Conservation (phyloP, 2,797 vertebrate genomes). For the Geotrypetes seraphini region DNA sequence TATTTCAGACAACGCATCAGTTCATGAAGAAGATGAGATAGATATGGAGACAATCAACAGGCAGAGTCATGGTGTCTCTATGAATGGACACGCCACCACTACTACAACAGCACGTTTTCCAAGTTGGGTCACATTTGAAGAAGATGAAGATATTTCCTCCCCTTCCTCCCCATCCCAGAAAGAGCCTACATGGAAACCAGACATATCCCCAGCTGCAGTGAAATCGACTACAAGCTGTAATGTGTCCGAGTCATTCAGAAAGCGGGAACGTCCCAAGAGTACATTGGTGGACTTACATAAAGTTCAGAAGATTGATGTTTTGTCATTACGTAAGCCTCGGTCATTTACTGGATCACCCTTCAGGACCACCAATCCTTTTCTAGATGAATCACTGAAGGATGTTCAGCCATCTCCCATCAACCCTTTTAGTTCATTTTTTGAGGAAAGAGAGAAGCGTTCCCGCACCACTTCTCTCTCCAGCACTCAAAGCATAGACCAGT, state of each 20-base stretch:
- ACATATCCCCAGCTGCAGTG: constrained; percentile 24
- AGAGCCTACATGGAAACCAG: constrained; percentile 41
- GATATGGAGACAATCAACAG: constrained; percentile 67
- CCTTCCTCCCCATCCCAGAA: constrained; percentile 23
- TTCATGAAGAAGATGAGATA: constrained; percentile 74
- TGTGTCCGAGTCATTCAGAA: constrained; percentile 51
- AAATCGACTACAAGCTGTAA: constrained; percentile 45
- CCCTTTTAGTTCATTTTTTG: constrained; percentile 75
- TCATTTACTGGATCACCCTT: constrained; percentile 44
- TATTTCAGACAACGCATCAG: constrained; percentile 59
- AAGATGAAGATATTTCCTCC: constrained; percentile 49
- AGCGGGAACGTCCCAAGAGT: constrained; percentile 62
- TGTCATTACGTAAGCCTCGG: constrained; percentile 46
- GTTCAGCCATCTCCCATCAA: constrained; percentile 77
- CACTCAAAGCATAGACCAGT: constrained; percentile 43
- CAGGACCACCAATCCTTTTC: constrained; percentile 72
- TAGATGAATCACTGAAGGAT: constrained; percentile 63
- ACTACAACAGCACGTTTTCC: constrained; percentile 54
- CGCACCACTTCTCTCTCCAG: constrained; percentile 43
- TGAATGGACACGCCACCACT: constrained; percentile 51
- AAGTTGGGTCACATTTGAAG: constrained; percentile 83
- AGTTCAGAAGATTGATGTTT: constrained; percentile 55
- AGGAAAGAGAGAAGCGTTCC: constrained; percentile 50
- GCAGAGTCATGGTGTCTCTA: constrained; percentile 41
- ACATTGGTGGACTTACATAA: constrained; percentile 59